Conservation (phyloP, 2,888 invertebrate species). For the Macrosoma leucophasiata region DNA sequence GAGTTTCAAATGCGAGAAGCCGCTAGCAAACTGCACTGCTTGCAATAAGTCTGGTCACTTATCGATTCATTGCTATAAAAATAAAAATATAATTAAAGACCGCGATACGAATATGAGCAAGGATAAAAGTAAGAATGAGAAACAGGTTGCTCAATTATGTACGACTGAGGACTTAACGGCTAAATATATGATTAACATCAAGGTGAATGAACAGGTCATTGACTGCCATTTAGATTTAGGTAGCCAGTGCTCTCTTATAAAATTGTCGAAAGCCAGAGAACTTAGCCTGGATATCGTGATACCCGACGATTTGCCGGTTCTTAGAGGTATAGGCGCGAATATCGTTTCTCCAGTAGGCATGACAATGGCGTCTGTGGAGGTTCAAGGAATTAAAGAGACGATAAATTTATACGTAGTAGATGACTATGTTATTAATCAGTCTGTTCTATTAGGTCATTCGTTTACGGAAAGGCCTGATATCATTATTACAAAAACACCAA, state of each 20-base stretch:
- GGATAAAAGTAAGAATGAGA: slow-evolving; percentile 2
- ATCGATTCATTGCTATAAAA: slow-evolving; percentile 2
- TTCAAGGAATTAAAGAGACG: slow-evolving; percentile 16
- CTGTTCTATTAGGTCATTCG: slow-evolving; percentile 21
- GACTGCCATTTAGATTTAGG: slow-evolving; percentile 26
- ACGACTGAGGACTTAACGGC: neutral
- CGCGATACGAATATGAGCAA: slow-evolving; percentile 1
- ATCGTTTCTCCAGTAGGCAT: slow-evolving; percentile 15
- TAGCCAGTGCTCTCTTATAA: slow-evolving; percentile 27
- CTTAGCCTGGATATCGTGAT: slow-evolving; percentile 2
- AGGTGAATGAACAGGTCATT: slow-evolving; percentile 7
- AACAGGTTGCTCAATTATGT: slow-evolving; percentile 4
- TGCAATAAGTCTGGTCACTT: slow-evolving; percentile 3
- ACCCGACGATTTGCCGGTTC: slow-evolving; percentile 8
- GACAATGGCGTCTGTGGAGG: slow-evolving; percentile 9
- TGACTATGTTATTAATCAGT: slow-evolving; percentile 19
- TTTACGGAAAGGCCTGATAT: slow-evolving; percentile 23
- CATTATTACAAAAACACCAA: slow-evolving; percentile 23
- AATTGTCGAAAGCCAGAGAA: neutral
- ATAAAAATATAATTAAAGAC: no score
- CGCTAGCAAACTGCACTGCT: neutral
- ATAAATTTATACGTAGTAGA: slow-evolving; percentile 21
- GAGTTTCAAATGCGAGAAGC: slow-evolving; percentile 6
- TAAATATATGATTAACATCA: slow-evolving; percentile 12
- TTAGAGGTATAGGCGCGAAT: slow-evolving; percentile 22